A percentile compares a stretch with the other conserved stretches of the same genome.
phyloP scores from a whole-genome alignment of 2,113 vertebrate genomes.

The Ariopsis seemanni region DNA sequence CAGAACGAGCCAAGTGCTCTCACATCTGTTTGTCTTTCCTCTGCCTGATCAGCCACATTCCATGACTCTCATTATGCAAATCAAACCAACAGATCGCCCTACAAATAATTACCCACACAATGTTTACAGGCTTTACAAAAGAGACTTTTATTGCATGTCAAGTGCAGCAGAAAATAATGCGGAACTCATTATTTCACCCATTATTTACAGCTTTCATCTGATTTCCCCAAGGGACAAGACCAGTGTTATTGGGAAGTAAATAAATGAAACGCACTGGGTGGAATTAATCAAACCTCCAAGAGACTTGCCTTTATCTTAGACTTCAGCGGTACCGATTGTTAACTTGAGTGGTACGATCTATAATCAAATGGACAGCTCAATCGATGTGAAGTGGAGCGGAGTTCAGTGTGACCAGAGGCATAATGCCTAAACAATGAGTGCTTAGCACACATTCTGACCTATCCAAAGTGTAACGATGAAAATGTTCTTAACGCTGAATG shows the following conservation, averaged over 20 bases:
- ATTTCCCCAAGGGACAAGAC: constrained; percentile 33
- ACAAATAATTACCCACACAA: constrained; percentile 48
- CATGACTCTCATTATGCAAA: constrained; percentile 58
- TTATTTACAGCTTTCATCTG: constrained; percentile 45
- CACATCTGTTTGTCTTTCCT: background rate
- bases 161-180: constrained; percentile 42
- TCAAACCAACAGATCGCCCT: constrained; percentile 42
- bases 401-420: background rate
- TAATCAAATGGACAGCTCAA: constrained; percentile 48
- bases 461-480: background rate
- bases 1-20: background rate
- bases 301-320: constrained; percentile 51
- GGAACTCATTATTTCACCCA: constrained; percentile 21
- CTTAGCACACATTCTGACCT: background rate
- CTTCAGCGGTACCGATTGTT: background rate
- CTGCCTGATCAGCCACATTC: constrained; percentile 47
- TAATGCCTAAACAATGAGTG: background rate
- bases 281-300: constrained; percentile 54
- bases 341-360: constrained; percentile 33
- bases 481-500: background rate
- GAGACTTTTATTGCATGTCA: background rate
- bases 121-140: constrained; percentile 33
- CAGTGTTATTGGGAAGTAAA: constrained; percentile 51
- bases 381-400: constrained; percentile 42
- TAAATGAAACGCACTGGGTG: constrained; percentile 52